These are phyloP conservation scores for Sus scrofa DNA, from an alignment of 2,113 vertebrate genomes.

Conservation along the genomic window DNA sequence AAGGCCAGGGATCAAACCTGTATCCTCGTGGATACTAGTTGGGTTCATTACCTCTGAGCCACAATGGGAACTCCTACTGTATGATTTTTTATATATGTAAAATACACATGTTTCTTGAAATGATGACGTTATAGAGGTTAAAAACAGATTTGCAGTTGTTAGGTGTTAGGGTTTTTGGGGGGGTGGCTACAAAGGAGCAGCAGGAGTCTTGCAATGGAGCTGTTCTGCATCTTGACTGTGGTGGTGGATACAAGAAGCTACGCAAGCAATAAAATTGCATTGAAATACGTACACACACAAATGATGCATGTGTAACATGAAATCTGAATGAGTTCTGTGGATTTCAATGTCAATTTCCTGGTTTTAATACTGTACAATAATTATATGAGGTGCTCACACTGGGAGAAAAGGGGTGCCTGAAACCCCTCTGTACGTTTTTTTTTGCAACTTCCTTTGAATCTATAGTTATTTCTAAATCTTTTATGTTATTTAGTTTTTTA, in stretches of 20 bases:
- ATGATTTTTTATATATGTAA: neutral
- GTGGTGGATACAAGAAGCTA: constrained; percentile 19
- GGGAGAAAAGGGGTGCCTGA: no score
- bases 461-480: neutral
- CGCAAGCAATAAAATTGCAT: neutral
- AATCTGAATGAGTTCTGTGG: neutral
- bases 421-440: neutral
- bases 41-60: no score
- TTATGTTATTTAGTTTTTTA: neutral
- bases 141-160: neutral
- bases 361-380: neutral
- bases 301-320: neutral
- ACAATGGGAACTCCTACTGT: no score
- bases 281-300: neutral
- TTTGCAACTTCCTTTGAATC: constrained; percentile 4
- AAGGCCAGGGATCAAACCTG: no score
- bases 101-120: neutral
- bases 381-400: neutral
- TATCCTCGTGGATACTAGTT: no score
- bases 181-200: neutral
- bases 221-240: neutral
- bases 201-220: neutral
- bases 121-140: neutral
- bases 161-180: neutral
- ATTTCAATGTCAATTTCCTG: neutral